Evolutionary conservation across 2,113 vertebrate species (phyloP).

Genomic region (Bettongia penicillata): DNA sequence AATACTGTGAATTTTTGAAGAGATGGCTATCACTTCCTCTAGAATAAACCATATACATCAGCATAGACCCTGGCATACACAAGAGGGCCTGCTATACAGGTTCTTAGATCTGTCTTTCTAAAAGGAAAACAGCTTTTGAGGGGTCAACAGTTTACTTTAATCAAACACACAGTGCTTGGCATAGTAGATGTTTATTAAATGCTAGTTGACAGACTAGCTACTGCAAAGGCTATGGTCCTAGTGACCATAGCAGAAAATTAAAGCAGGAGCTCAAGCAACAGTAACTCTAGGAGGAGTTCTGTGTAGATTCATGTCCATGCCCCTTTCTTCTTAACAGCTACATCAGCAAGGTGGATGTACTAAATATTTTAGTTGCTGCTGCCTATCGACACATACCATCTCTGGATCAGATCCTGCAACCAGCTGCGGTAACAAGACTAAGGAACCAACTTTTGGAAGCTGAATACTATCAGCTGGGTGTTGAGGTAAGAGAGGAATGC

Average conservation of each 20-base stretch:
- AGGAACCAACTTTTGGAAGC: conserved; percentile 95
- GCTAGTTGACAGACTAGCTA: neutral
- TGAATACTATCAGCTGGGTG: conserved; percentile 95
- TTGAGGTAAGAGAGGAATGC: conserved; percentile 89
- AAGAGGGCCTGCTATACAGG: too few relatives aligned
- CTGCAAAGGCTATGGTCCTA: neutral
- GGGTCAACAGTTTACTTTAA: too few relatives aligned
- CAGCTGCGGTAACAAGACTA: conserved; percentile 91
- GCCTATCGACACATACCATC: conserved; percentile 95
- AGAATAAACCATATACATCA: neutral
- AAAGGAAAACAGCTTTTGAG: too few relatives aligned
- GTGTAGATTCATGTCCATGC: neutral
- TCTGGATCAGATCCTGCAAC: conserved; percentile 94
- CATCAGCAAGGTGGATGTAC: conserved; percentile 97
- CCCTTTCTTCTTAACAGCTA: conserved; percentile 86
- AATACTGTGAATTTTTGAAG: neutral
- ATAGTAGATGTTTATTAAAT: neutral
- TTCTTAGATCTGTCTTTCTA: too few relatives aligned
- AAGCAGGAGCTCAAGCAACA: neutral
- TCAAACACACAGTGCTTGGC: neutral
- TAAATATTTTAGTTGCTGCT: conserved; percentile 94
- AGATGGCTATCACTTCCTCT: neutral
- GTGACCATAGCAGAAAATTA: conserved; percentile 10
- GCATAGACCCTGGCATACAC: too few relatives aligned
- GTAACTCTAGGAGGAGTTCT: neutral